phyloP scores from a whole-genome alignment of 53 echinoderm and acorn worm genomes.

The Patiria pectinifera region DNA sequence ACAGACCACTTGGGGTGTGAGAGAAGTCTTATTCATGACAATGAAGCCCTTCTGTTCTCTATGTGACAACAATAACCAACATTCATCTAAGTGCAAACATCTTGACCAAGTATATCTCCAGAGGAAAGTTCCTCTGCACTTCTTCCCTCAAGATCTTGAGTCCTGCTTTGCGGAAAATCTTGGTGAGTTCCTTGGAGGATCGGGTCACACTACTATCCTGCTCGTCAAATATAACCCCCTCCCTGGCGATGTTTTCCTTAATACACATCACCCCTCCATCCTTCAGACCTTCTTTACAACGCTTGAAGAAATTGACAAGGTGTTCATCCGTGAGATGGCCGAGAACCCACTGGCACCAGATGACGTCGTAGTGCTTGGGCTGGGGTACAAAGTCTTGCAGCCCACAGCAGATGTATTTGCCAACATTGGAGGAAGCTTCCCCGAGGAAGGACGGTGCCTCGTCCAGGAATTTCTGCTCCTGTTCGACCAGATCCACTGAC shows the following conservation, averaged over 20 bases:
- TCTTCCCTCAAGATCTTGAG: constrained; percentile 74
- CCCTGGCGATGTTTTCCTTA: constrained; percentile 91
- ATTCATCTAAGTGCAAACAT: constrained; percentile 90
- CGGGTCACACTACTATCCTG: constrained; percentile 95
- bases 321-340: constrained; percentile 94
- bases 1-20: too few relatives aligned
- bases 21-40: not conserved
- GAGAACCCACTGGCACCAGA: constrained; percentile 98
- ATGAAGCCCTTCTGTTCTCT: not conserved
- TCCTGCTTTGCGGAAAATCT: constrained; percentile 74
- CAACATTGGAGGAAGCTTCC: constrained; percentile 63
- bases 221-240: constrained; percentile 83
- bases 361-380: constrained; percentile 84
- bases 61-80: not conserved
- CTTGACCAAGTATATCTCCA: constrained; percentile 79
- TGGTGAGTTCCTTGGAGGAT: constrained; percentile 68
- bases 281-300: constrained; percentile 77
- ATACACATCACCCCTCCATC: constrained; percentile 85
- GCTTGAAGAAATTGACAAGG: constrained; percentile 79
- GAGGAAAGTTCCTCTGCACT: constrained; percentile 81
- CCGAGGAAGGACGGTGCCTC: constrained; percentile 79
- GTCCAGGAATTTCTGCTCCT: constrained; percentile 83
- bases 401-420: constrained; percentile 79
- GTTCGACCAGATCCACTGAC: constrained; percentile 88
- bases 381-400: constrained; percentile 86